Conservation (phyloP, 2,888 invertebrate species). For the Nycteola revayana region DNA sequence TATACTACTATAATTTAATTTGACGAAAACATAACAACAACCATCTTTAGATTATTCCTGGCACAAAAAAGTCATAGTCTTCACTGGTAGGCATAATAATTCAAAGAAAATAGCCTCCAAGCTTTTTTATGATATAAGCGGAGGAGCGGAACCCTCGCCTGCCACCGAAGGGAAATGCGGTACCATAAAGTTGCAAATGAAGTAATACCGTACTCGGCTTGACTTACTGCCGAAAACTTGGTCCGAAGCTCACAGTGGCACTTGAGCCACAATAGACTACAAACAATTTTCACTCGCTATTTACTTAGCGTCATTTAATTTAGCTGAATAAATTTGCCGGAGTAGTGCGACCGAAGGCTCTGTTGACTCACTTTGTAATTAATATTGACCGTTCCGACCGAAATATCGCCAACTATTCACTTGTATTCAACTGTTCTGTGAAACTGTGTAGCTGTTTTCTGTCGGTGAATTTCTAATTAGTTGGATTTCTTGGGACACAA, state of each 20-base stretch:
- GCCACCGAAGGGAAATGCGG: conserved; percentile 56
- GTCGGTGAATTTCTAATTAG: conserved; percentile 30
- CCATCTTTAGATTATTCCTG: conserved; percentile 41
- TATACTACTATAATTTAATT: too few species aligned
- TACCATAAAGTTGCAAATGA: conserved; percentile 76
- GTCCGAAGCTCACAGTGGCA: conserved; percentile 33
- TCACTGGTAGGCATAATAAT: conserved; percentile 48
- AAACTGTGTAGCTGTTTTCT: conserved; percentile 22
- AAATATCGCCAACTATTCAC: conserved; percentile 34
- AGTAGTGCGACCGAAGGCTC: conserved; percentile 19
- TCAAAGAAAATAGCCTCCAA: conserved; percentile 55
- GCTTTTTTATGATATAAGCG: conserved; percentile 59
- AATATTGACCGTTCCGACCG: conserved; percentile 57
- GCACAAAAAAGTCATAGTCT: conserved; percentile 44
- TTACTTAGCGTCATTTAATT: conserved; percentile 72
- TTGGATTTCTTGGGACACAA: conserved; percentile 24
- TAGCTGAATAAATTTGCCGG: conserved; percentile 58
- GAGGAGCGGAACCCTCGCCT: conserved; percentile 40
- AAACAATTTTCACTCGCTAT: conserved; percentile 57
- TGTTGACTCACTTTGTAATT: conserved; percentile 52
- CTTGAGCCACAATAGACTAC: conserved; percentile 44
- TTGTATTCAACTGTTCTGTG: conserved; percentile 24
- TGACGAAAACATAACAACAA: conserved; percentile 44
- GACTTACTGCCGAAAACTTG: conserved; percentile 62
- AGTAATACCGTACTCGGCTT: conserved; percentile 63